Evolutionary conservation across 2,797 vertebrate species (phyloP), one percentile per base, ranked within the genome.

Genomic region (Tolypeutes matacus): DNA sequence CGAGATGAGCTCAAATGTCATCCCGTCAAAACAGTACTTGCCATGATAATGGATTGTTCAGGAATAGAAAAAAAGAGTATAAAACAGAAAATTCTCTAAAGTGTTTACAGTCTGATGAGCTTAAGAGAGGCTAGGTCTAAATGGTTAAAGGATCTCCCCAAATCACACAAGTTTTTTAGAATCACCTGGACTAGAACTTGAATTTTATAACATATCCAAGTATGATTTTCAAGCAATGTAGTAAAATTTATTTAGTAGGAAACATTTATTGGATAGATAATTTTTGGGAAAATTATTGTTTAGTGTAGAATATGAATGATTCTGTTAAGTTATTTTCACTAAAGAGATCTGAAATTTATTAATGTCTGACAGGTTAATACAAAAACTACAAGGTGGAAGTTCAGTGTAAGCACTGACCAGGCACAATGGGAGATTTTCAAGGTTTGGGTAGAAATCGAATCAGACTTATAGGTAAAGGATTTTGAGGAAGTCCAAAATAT

Each of bases 261-360:
- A 51, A 58, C 12, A 60, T 60, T 77, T 53, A 58, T 70, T 29
- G 46, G 65, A 17, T 49, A 60, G 58, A 58, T n/a, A 89, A 86
- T 58, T 21, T 20, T 73, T 10, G 18, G 34, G 53, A 17, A 65
- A 72, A 77, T 56, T 72, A 72, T 73, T 4, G 65, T 31, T 20
- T 89, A 53, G 27, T 78, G 78, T 39, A 95, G 64, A 82, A 92
- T 78, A 85, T 34, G 78, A 82, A 56, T 46, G 25, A 42, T 4
- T 70, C 12, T 23, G n/a, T 9, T 76, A 92, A 72, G 31, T 25
- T 85, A 36, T 77, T 82, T 80, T 84, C 36, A 36, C 14, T 78
- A n/a, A 36, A 56, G 77, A 36, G 46, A 15, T 78, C 36, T 78
- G 56, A 85, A 64, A 49, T n/a, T 27, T 58, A n/a, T 25, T 46